Percentiles rank a stretch among this genome's conserved stretches.
Conservation (phyloP, 2,113 vertebrate genomes). For the Bolborhynchus lineola region DNA sequence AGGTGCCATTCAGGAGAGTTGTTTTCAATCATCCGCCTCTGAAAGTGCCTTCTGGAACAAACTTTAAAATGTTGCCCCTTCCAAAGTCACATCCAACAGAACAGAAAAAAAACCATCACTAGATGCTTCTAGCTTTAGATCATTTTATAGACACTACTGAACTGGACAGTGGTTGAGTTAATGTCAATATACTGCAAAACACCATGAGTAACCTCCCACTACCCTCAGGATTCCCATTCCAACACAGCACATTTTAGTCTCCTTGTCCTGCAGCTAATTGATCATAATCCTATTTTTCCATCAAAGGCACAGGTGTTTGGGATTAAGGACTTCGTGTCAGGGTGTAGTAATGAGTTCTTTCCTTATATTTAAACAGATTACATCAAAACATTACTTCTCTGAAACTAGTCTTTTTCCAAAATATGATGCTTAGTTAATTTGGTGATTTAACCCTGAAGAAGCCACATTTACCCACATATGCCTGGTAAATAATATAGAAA, state of each 20-base stretch:
- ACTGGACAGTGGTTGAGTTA: not conserved
- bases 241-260: not conserved
- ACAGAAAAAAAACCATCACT: not conserved
- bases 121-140: not conserved
- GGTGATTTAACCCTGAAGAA: not conserved
- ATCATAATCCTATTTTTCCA: not conserved
- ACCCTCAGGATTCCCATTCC: not conserved
- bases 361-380: not conserved
- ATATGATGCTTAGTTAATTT: not conserved
- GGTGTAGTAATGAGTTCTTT: not conserved
- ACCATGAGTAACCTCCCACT: not conserved
- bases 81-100: slow-evolving; percentile 31
- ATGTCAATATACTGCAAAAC: not conserved
- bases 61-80: slow-evolving; percentile 19
- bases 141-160: not conserved
- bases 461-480: not conserved
- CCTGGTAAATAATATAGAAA: not conserved
- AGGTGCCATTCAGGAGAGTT: slow-evolving; percentile 46
- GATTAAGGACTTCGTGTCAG: not conserved
- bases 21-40: slow-evolving; percentile 39
- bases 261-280: not conserved
- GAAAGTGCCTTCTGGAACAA: slow-evolving; percentile 37
- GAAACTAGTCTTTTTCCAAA: not conserved
- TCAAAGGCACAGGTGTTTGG: not conserved
- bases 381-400: not conserved